Base-by-base conservation (phyloP, 2,888 invertebrate species). In the Lamproptera curius region DNA sequence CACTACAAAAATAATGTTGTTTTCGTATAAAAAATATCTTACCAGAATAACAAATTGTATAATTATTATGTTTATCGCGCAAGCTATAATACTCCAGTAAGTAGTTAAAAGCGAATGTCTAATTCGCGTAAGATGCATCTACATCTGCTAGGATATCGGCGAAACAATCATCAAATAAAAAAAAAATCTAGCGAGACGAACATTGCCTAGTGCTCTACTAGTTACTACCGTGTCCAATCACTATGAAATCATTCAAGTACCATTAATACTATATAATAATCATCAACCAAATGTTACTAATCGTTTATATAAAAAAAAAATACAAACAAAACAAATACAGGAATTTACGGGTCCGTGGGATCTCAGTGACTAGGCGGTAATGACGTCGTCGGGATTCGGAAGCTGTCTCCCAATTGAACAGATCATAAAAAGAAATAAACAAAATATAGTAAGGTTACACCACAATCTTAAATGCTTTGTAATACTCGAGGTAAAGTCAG, bases 351-450 rank as follows among this genome's bases (percentile, higher is more conserved):
- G 66, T 78, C 70, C 73, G 78, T 75, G 79, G 84, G 81, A 68
- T 84, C 82, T 82, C 86, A 85, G 86, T 83, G 86, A 87, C 86
- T 87, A 87, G 87, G 87, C 87, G 87, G 87, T 84, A 76, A 73
- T 73, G 76, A 77, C 70, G 67, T 71, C 69, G 65, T 65, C 62
- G 62, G 67, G 64, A 65, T 54, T 50, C 58, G 61, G 62, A 68
- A 65, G 65, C 60, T 65, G 65, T 65, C 67, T 64, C 68, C 67
- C 65, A 71, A 76, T 70, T 66, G 33, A 42, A 38, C 16, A 33
- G 16, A 48, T 42, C 59, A 63, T 63, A 58, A 62, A n/a, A 65
- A 59, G 58, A 62, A n/a, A 61, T 63, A 65, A 61, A 59, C 56
- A 61, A 62, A 63, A 64, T 66, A 64, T 59, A 62, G 61, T 61